Evolutionary conservation across 2,113 vertebrate genomes (phyloP).

Genomic region (Lepisosteus oculatus): DNA sequence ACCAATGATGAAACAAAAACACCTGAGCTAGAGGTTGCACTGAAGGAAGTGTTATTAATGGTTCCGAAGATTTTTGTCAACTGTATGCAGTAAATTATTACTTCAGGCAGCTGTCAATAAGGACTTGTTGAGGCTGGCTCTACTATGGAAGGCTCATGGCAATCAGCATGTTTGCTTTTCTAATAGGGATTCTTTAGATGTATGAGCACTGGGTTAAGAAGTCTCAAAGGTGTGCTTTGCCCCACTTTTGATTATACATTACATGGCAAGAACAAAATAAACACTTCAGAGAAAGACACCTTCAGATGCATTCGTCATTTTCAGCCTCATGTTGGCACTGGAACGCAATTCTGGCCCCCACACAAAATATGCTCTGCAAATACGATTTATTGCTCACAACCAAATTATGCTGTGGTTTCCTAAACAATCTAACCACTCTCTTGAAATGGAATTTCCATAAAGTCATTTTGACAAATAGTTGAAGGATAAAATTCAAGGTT

Average conservation of each 20-base stretch:
- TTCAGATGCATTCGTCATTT: conserved; percentile 16
- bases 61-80: not conserved
- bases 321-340: not conserved
- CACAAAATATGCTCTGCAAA: not conserved
- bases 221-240: conserved; percentile 56
- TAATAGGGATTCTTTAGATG: conserved; percentile 65
- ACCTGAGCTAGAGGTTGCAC: not conserved
- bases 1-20: not conserved
- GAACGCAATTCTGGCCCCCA: not conserved
- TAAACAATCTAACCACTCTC: not conserved
- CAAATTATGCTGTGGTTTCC: not conserved
- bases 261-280: conserved; percentile 50
- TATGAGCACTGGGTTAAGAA: conserved; percentile 45
- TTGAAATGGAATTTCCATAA: conserved; percentile 4
- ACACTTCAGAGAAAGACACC: conserved; percentile 33
- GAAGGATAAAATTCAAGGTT: too few species aligned
- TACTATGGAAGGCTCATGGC: conserved; percentile 40
- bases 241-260: conserved; percentile 43
- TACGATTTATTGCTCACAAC: not conserved
- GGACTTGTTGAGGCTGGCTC: not conserved
- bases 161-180: conserved; percentile 66
- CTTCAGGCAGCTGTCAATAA: conserved; percentile 2
- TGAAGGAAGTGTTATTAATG: not conserved
- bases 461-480: too few species aligned
- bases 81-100: conserved; percentile 1